Evolutionary conservation across 1,140 invertebrate genomes (phyloP), one percentile per base, ranked within the genome.

Genomic region (Drosophila sproati): DNA sequence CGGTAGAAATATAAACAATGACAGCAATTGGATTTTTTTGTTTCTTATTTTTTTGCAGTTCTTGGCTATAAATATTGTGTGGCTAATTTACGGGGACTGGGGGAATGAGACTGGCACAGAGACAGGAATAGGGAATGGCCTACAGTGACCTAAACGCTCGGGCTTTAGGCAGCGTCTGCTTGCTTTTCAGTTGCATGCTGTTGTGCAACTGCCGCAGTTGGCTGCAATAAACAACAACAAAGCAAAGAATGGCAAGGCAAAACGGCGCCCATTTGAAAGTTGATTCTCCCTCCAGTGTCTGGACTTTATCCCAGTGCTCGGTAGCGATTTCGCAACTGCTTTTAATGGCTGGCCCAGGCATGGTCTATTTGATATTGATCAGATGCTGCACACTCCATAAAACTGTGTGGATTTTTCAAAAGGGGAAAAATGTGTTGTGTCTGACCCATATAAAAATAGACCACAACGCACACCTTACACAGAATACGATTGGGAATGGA

Each of bases 391-490:
- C 67, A 71, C 62, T 59, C 54, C 63, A 73, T 73, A 73, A 67
- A 73, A 67, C 31, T 51, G 28, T 32, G 48, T 31, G 61, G 20
- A 41, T 32, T 43, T 52, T n/a, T 2, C 0, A 3, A 2, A 7
- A 3, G 35, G 41, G 59, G 10, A 20, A 47, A 57, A 47, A 60
- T 67, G 45, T 47, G 41, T 72, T 68, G n/a, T 69, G 63, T 61
- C 59, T 81, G 79, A 81, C 79, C 79, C 45, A 81, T 78, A 61
- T 81, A 35, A 57, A 77, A 64, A 59, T 81, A 47, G 74, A 73
- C 47, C 77, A 41, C 73, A 77, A 10, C 39, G 77, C 77, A 81
- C 79, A 81, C 78, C 78, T 81, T 82, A 61, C 43, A 34, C 31
- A 41, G 62, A 7, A n/a, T 48, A 4, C 20, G 35, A 32, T n/a